Evolutionary conservation across 2,888 invertebrate genomes (phyloP), one percentile per base, ranked within the genome.

Genomic region (Apodemia zela): DNA sequence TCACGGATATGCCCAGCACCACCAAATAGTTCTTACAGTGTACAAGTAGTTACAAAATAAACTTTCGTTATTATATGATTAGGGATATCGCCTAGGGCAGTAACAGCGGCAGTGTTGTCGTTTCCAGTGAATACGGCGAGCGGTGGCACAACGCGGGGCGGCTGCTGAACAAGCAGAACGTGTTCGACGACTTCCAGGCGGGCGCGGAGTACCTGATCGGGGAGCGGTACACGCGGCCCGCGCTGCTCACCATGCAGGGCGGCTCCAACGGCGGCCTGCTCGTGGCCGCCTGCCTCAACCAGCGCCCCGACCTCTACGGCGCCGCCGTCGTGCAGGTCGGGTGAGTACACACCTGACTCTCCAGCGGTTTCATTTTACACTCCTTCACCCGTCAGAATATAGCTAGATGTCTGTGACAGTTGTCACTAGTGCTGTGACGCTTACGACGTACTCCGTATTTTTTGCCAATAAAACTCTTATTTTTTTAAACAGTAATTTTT

Each of bases 221-320:
- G 7, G 94, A 97, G 72, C 93, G 94, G n/a, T 98, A 97, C 86
- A 98, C 98, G 0, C 89, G 83, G 29, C 90, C 95, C 11, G 85
- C 93, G 62, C 96, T 95, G 80, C 81, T 99, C 67, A 95, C 95
- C 15, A 98, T 98, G 73, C 96, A 98, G 85, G 99, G 99, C 18
- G 98, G 97, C 29, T 99, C 98, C 62, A 99, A 99, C 91, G 99
- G 99, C 0, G 99, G 99, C 0, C 93, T 99, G 63, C 91, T 99
- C n/a, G 97, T 99, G 13, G 98, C 96, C 3, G 98, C 98, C 15
- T 98, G 98, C 80, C 94, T 96, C 70, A 99, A 99, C 92, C 99
- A 99, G 91, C 93, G 97, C 49, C 99, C 99, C 0, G 97, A 98
- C 75, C 92, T 99, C 61, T 99, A 96, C 87, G 98, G 97, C 11